Evolutionary conservation across 2,113 vertebrate species (phyloP), one percentile per base, ranked within the genome.

Genomic region (Tangachromis dhanisi): DNA sequence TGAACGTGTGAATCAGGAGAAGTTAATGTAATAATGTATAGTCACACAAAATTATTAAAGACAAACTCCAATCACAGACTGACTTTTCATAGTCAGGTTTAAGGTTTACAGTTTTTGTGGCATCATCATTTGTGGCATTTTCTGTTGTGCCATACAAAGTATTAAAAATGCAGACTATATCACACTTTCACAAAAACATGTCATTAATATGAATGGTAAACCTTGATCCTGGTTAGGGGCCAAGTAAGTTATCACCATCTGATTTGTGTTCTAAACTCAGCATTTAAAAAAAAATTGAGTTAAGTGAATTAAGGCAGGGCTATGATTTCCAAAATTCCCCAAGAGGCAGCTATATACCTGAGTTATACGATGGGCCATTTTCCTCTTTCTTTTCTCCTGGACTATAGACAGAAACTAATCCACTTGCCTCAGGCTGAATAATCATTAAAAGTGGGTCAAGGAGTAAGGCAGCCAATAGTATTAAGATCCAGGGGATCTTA

Each of bases 381-480:
- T 31, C 35, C 73, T 89, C 76, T 63, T 59, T 81, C 66, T 71
- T 93, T 90, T 90, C 61, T 89, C 80, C 68, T 29, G 10, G 55
- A 83, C 85, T 29, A 86, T 55, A 83, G 89, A 86, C 85, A 83
- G 82, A 90, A 87, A 89, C 82, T 90, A 93, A 95, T 94, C 91
- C 88, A 86, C 84, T 87, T 26, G 82, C 85, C 85, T 86, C 71
- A 2, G 88, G 84, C 89, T 79, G 91, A 89, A 90, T 91, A 90
- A 94, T 94, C 92, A 93, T 93, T 92, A 92, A 91, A 95, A 95
- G 85, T 92, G 87, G 95, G 94, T 93, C 93, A 93, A 89, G 88
- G 83, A 93, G 81, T 66, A 24, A 81, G 35, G 55, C 89, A 89
- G 92, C 85, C 89, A 61, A 82, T 71, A 53, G 81, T 83, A 92